phyloP scores from a whole-genome alignment of 64 coral and sea anemone species.

The Catalaphyllia jardinei region DNA sequence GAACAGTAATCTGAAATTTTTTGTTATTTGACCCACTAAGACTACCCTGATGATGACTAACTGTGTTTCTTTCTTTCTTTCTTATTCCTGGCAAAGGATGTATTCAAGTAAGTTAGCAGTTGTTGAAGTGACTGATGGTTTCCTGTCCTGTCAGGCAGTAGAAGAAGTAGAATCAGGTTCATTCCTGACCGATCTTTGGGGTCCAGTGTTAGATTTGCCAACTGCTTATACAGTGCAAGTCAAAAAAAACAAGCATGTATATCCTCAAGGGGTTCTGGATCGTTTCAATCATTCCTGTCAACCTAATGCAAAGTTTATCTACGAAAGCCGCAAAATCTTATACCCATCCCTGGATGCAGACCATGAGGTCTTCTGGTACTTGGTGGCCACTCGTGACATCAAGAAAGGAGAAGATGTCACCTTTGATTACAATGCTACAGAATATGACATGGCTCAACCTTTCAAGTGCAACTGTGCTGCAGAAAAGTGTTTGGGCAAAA shows the following conservation, averaged over 20 bases:
- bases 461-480: conserved; percentile 22
- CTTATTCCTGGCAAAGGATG: neutral
- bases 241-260: conserved; percentile 20
- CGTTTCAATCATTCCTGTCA: conserved; percentile 20
- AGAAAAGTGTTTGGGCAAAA: conserved; percentile 13
- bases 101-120: conserved; percentile 21
- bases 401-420: conserved; percentile 33
- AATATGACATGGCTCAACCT: conserved; percentile 20
- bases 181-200: conserved; percentile 42
- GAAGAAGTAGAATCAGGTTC: conserved; percentile 24
- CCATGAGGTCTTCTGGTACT: conserved; percentile 9
- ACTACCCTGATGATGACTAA: too few relatives aligned
- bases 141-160: conserved; percentile 27
- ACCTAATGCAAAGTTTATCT: conserved; percentile 30
- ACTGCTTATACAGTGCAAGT: conserved; percentile 8
- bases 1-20: neutral
- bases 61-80: neutral
- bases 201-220: conserved; percentile 10
- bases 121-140: neutral
- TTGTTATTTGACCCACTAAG: too few relatives aligned
- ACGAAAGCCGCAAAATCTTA: neutral
- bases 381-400: conserved; percentile 15
- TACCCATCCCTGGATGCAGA: neutral
- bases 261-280: neutral
- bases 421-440: conserved; percentile 30